These are phyloP conservation scores for Melinopterus prodromus DNA, from an alignment of 2,888 invertebrate species.

Conservation along the genomic window DNA sequence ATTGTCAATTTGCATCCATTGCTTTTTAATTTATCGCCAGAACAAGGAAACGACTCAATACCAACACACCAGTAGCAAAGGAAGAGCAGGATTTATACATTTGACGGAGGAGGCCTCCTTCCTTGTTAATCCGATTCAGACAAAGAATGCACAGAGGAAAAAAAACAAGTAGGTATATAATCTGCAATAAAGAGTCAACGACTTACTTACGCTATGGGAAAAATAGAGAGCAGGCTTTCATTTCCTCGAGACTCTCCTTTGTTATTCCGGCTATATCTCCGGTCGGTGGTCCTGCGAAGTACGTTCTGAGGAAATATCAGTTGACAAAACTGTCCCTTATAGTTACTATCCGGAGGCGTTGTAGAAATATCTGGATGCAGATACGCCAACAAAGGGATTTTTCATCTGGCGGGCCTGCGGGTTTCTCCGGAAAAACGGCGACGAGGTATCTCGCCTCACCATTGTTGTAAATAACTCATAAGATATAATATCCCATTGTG, in stretches of 20 bases:
- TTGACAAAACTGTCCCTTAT: slow-evolving; percentile 4
- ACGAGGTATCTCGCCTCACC: background rate
- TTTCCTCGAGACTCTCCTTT: background rate
- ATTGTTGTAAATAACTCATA: background rate
- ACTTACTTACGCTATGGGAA: background rate
- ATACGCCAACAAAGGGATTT: background rate
- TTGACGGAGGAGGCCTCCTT: background rate
- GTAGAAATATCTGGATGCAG: background rate
- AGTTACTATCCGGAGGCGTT: background rate
- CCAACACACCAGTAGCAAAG: background rate
- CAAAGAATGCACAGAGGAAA: background rate
- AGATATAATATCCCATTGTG: background rate
- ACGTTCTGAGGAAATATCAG: background rate
- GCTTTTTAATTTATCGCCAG: background rate
- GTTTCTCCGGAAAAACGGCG: background rate
- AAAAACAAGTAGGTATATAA: background rate
- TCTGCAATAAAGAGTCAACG: background rate
- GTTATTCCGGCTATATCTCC: background rate
- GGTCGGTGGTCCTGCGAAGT: background rate
- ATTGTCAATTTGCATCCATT: slow-evolving; percentile 4
- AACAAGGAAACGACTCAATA: background rate
- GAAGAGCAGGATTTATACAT: background rate
- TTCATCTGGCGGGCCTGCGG: background rate
- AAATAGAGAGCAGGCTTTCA: background rate
- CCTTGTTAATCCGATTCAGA: background rate